Percentiles rank a stretch among this genome's conserved stretches.
phyloP scores from a whole-genome alignment of 2,797 vertebrate species.

The Pelochelys cantorii region DNA sequence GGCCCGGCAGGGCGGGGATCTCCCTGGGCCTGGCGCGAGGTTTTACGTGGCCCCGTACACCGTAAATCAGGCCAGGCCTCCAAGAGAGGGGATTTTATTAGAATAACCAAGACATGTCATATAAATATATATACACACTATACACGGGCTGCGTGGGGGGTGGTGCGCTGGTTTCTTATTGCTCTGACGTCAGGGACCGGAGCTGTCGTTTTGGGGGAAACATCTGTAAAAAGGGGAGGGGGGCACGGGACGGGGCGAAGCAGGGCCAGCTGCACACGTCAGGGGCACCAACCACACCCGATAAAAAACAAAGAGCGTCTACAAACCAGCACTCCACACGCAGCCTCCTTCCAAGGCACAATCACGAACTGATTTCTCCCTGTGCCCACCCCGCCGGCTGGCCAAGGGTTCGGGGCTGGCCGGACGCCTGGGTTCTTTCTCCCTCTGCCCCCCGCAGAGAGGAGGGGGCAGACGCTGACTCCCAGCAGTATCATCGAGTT shows the following conservation, averaged over 20 bases:
- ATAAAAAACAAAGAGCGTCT: background rate
- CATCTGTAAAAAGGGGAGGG: too few relatives aligned
- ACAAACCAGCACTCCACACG: background rate
- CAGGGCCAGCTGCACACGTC: background rate
- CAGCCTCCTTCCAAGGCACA: background rate
- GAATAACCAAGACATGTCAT: slow-evolving; percentile 67
- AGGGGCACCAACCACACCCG: background rate
- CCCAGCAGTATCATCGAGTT: background rate
- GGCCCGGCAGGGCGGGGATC: background rate
- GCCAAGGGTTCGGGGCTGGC: background rate
- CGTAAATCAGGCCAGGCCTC: background rate
- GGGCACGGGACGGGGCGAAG: background rate
- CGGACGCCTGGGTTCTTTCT: background rate
- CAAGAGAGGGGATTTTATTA: slow-evolving; percentile 64
- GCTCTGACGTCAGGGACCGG: background rate
- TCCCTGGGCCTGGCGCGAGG: background rate
- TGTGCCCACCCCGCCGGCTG: background rate
- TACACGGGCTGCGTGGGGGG: background rate
- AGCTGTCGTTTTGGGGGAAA: too few relatives aligned
- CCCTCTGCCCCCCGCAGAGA: background rate
- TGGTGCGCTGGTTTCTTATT: background rate
- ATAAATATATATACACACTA: slow-evolving; percentile 76
- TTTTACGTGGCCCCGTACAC: background rate
- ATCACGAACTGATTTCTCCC: background rate
- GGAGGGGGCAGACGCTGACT: background rate